Evolutionary conservation across 1,140 invertebrate species (phyloP).

Genomic region (Procambarus clarkii): DNA sequence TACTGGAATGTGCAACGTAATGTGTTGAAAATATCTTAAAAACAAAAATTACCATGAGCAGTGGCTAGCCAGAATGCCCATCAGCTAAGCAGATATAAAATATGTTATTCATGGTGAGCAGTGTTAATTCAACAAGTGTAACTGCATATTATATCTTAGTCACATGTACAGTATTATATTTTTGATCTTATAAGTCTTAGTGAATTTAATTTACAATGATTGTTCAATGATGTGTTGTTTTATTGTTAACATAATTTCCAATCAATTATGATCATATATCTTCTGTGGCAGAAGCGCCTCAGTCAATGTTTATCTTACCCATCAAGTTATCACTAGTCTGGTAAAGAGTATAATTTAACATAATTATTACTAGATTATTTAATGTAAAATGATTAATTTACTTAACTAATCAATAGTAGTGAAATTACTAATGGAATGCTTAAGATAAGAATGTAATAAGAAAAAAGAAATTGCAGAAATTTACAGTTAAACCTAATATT

Average conservation of each 20-base stretch:
- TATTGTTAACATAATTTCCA: background rate
- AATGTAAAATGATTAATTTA: background rate
- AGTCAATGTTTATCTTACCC: background rate
- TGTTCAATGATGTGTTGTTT: background rate
- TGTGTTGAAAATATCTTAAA: background rate
- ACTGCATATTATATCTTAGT: background rate
- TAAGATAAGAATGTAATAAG: conserved; percentile 13
- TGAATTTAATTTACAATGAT: background rate
- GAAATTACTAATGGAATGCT: conserved; percentile 21
- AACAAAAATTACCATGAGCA: background rate
- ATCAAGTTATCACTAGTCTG: background rate
- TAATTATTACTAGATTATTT: background rate
- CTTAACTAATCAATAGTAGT: background rate
- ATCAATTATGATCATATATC: background rate
- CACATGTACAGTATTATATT: background rate
- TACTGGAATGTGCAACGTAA: conserved; percentile 44
- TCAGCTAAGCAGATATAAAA: background rate
- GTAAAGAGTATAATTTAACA: background rate
- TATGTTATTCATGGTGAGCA: background rate
- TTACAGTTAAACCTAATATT: background rate
- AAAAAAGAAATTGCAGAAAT: background rate
- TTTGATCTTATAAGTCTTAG: background rate
- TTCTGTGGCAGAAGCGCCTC: background rate
- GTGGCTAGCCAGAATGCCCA: conserved; percentile 19
- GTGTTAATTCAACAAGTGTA: background rate